These are phyloP conservation scores for Holothuria leucospilota DNA, from an alignment of 53 echinoderm and acorn worm genomes.

Conservation along the genomic window DNA sequence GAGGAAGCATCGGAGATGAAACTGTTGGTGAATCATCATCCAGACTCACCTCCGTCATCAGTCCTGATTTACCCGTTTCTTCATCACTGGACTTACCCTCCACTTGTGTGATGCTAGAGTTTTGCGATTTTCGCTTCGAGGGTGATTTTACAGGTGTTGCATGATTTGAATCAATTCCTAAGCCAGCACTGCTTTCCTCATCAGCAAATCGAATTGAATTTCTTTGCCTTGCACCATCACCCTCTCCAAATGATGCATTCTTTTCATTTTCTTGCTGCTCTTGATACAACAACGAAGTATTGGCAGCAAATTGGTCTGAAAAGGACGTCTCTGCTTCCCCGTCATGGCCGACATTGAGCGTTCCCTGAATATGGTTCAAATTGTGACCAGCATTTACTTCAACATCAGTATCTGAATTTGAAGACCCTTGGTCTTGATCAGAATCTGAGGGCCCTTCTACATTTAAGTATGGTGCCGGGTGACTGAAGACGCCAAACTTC, in stretches of 20 bases:
- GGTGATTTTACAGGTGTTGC: not conserved
- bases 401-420: slow-evolving; percentile 30
- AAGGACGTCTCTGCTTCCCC: slow-evolving; percentile 25
- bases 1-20: slow-evolving; percentile 35
- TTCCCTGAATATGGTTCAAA: slow-evolving; percentile 16
- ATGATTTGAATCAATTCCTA: not conserved
- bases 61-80: not conserved
- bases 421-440: slow-evolving; percentile 13
- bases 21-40: slow-evolving; percentile 30
- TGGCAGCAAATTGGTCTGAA: not conserved
- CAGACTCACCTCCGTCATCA: slow-evolving; percentile 24
- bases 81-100: not conserved
- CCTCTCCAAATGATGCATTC: not conserved
- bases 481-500: slow-evolving; percentile 66
- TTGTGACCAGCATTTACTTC: not conserved
- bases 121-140: not conserved
- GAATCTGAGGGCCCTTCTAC: slow-evolving; percentile 39
- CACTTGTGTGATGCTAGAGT: not conserved
- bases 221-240: not conserved
- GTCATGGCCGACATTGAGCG: too few relatives aligned
- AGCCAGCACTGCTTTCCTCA: slow-evolving; percentile 3
- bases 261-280: slow-evolving; percentile 17
- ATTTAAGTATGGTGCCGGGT: slow-evolving; percentile 34
- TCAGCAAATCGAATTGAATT: slow-evolving; percentile 15
- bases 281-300: not conserved